Conservation (phyloP, 53 echinoderm and acorn worm species). For the Holothuria scabra region DNA sequence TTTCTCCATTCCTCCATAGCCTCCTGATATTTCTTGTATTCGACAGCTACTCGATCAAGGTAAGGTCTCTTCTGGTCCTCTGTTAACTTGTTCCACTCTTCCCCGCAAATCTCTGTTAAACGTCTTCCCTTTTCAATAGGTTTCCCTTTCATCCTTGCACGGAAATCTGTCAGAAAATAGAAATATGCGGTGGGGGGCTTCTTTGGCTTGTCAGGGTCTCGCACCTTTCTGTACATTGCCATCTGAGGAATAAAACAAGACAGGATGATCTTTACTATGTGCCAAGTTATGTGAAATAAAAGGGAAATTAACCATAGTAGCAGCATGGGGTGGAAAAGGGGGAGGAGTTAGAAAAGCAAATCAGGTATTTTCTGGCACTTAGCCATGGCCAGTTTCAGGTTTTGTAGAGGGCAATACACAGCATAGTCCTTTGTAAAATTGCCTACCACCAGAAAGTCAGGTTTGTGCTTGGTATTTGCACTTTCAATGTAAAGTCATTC, state of each 20-base stretch:
- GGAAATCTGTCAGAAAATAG: slow-evolving; percentile 96
- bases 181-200: slow-evolving; percentile 97
- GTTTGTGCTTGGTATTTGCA: too few relatives aligned
- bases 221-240: slow-evolving; percentile 91
- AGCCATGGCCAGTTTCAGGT: too few relatives aligned
- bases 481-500: too few relatives aligned
- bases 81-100: slow-evolving; percentile 97
- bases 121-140: slow-evolving; percentile 91
- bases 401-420: too few relatives aligned
- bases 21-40: slow-evolving; percentile 92
- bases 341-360: too few relatives aligned
- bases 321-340: too few relatives aligned
- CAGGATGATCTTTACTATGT: too few relatives aligned
- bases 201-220: slow-evolving; percentile 99
- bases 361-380: too few relatives aligned
- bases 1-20: slow-evolving; percentile 92
- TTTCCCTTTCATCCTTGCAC: slow-evolving; percentile 93
- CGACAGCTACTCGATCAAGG: slow-evolving; percentile 90
- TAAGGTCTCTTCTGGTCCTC: slow-evolving; percentile 97
- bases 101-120: slow-evolving; percentile 92
- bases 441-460: too few relatives aligned
- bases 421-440: too few relatives aligned
- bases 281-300: too few relatives aligned
- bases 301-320: too few relatives aligned
- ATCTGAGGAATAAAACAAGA: slow-evolving; percentile 56